Conservation (phyloP, 2,113 vertebrate genomes). For the Nesospiza acunhae region DNA sequence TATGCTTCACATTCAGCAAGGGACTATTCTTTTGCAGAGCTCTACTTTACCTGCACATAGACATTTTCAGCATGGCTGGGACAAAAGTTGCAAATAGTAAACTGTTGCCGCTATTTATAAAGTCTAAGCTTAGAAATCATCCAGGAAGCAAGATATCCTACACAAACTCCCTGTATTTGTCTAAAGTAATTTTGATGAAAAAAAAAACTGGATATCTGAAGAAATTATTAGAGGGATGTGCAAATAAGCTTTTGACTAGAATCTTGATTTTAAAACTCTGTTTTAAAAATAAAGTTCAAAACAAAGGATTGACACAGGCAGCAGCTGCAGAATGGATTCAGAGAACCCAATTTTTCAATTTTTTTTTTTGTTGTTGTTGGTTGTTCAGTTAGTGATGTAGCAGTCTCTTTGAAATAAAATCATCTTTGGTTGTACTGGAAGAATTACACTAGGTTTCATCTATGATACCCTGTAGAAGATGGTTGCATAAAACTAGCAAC, state of each 20-base stretch:
- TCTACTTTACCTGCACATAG: neutral
- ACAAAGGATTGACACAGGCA: neutral
- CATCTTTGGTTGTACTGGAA: neutral
- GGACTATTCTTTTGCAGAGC: neutral
- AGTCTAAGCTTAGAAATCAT: neutral
- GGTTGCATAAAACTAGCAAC: neutral
- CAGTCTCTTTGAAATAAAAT: neutral
- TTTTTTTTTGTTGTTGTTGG: neutral
- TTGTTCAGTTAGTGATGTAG: neutral
- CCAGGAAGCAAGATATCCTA: neutral
- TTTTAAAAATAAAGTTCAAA: neutral
- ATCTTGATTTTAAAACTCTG: neutral
- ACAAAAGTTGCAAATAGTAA: neutral
- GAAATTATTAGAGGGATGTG: neutral
- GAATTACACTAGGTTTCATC: neutral
- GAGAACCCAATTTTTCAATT: neutral
- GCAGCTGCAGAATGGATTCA: neutral
- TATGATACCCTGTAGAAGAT: neutral
- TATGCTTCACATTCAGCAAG: neutral
- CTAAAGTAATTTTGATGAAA: neutral
- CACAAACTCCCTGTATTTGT: neutral
- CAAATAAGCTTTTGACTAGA: neutral
- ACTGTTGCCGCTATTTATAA: neutral
- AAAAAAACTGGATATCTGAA: neutral
- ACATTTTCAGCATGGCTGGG: neutral